phyloP scores from a whole-genome alignment of 2,113 vertebrate genomes.

The Procavia capensis region DNA sequence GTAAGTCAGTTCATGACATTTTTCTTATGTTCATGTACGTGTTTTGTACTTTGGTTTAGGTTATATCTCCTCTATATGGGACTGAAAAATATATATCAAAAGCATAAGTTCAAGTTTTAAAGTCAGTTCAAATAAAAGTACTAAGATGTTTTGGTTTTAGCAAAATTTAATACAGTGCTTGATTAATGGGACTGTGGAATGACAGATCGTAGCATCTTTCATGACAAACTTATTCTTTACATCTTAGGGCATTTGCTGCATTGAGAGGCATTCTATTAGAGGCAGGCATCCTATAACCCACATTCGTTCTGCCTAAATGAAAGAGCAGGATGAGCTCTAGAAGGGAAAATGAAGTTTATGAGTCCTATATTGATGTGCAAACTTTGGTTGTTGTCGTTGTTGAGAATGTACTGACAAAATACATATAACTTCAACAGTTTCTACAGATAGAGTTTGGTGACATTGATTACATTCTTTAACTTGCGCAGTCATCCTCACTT shows the following conservation, averaged over 20 bases:
- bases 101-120: not conserved
- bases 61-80: not conserved
- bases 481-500: too few relatives aligned
- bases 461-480: too few relatives aligned
- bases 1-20: not conserved
- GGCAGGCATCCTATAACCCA: too few relatives aligned
- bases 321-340: not conserved
- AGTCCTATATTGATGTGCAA: not conserved
- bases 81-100: not conserved
- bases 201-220: not conserved
- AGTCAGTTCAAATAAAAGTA: not conserved
- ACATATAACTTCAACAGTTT: too few relatives aligned
- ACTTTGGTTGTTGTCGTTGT: not conserved
- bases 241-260: accelerated
- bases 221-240: not conserved
- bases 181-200: not conserved
- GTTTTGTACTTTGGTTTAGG: not conserved
- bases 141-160: not conserved
- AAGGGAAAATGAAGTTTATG: not conserved
- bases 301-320: not conserved
- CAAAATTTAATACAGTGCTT: not conserved
- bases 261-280: not conserved
- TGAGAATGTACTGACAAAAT: too few relatives aligned
- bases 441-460: too few relatives aligned
- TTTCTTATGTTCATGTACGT: not conserved